phyloP scores from a whole-genome alignment of 2,797 vertebrate species.

The Rhinogobio ventralis region DNA sequence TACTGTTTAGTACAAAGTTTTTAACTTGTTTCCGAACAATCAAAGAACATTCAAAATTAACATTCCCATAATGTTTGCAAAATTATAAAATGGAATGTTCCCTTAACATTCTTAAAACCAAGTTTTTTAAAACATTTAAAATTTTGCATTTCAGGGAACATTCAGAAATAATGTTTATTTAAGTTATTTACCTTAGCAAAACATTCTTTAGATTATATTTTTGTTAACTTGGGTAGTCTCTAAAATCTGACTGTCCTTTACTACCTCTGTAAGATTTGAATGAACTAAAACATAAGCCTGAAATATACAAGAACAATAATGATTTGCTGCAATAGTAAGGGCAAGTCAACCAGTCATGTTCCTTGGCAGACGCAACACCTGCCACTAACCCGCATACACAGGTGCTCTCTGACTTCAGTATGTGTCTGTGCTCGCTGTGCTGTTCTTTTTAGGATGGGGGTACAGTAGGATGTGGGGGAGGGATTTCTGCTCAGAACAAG shows the following conservation, averaged over 20 bases:
- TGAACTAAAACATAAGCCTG: not conserved
- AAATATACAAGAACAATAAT: not conserved
- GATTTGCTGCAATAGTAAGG: not conserved
- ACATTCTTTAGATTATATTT: too few species aligned
- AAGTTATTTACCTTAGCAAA: too few species aligned
- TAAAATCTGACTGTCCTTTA: not conserved
- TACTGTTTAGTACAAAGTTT: too few species aligned
- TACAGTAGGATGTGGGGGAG: not conserved
- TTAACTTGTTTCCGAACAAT: too few species aligned
- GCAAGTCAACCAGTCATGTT: conserved; percentile 1
- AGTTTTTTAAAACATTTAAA: too few species aligned
- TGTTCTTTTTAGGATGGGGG: conserved; percentile 37
- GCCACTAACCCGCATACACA: conserved; percentile 34
- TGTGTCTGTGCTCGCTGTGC: conserved; percentile 22
- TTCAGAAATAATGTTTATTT: too few species aligned
- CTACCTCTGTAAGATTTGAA: not conserved
- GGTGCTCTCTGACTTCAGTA: conserved; percentile 29
- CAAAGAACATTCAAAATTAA: too few species aligned
- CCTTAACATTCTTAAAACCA: too few species aligned
- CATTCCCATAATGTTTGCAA: too few species aligned
- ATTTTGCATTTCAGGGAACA: too few species aligned
- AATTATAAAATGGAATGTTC: too few species aligned
- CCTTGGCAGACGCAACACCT: conserved; percentile 27
- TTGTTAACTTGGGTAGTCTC: not conserved
- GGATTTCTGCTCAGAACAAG: conserved; percentile 27